phyloP scores from a whole-genome alignment of 1,140 invertebrate species.

The Palaemon carinicauda region DNA sequence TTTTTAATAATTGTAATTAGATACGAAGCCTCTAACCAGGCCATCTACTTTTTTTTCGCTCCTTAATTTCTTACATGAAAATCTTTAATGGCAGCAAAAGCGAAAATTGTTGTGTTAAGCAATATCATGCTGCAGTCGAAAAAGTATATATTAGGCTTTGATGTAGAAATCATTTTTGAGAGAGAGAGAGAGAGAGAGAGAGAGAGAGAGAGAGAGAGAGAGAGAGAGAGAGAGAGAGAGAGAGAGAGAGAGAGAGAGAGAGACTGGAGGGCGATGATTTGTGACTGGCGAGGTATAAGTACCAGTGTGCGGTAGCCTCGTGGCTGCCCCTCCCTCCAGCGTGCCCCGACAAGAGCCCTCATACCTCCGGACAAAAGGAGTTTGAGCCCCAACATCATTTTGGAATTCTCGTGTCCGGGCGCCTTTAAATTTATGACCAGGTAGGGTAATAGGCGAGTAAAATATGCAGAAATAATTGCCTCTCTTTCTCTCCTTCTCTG shows the following conservation, averaged over 20 bases:
- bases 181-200: background rate
- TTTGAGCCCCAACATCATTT: constrained; percentile 34
- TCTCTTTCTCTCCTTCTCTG: constrained; percentile 6
- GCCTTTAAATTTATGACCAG: constrained; percentile 33
- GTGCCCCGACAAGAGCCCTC: constrained; percentile 23
- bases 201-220: background rate
- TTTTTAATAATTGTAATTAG: too few relatives aligned
- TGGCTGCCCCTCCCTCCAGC: background rate
- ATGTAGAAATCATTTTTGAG: background rate
- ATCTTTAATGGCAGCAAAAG: background rate
- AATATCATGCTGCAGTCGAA: background rate
- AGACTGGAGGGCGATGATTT: background rate
- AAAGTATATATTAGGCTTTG: too few relatives aligned
- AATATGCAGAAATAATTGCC: constrained; percentile 48
- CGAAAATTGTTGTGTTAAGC: background rate
- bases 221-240: background rate
- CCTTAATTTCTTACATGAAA: too few relatives aligned
- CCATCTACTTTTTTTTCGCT: too few relatives aligned
- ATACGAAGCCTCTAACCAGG: too few relatives aligned
- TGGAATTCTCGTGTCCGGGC: constrained; percentile 29
- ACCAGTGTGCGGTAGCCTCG: constrained; percentile 22
- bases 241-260: too few relatives aligned
- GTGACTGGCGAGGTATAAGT: background rate
- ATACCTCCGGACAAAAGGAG: constrained; percentile 33
- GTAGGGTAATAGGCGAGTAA: constrained; percentile 47